Evolutionary conservation across 2,113 vertebrate species (phyloP).

Genomic region (Ahaetulla prasina): DNA sequence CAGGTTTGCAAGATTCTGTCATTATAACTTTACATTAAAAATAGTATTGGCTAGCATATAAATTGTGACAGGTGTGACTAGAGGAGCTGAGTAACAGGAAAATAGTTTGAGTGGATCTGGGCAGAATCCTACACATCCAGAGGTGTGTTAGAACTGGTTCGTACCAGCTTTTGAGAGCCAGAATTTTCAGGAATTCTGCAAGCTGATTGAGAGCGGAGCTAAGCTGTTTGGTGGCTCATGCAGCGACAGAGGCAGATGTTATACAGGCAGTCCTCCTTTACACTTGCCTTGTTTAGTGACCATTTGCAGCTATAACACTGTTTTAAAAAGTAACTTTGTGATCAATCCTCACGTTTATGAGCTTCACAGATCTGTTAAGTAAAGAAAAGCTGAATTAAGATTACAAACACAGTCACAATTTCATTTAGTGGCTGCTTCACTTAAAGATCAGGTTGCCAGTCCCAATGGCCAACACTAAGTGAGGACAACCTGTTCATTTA

Average conservation of each 20-base stretch:
- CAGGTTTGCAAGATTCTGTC: not conserved
- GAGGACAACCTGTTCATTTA: not conserved
- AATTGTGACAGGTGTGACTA: not conserved
- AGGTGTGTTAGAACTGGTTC: not conserved
- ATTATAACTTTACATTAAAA: not conserved
- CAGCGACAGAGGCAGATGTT: not conserved
- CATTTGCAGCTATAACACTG: not conserved
- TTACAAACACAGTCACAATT: not conserved
- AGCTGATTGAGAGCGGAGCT: not conserved
- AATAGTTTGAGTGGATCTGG: not conserved
- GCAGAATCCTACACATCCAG: not conserved
- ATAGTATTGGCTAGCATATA: not conserved
- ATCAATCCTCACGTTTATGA: not conserved
- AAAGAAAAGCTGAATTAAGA: not conserved
- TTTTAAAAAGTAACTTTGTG: not conserved
- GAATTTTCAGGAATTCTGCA: not conserved
- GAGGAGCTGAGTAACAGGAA: not conserved
- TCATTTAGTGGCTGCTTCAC: not conserved
- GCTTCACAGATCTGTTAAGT: not conserved
- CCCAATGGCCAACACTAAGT: not conserved
- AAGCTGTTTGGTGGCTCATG: not conserved
- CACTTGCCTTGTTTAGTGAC: not conserved
- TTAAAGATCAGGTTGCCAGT: not conserved
- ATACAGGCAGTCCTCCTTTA: not conserved
- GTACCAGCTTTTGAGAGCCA: not conserved